Base-by-base conservation (phyloP, 2,888 invertebrate genomes). In the Syrista parreyssii region DNA sequence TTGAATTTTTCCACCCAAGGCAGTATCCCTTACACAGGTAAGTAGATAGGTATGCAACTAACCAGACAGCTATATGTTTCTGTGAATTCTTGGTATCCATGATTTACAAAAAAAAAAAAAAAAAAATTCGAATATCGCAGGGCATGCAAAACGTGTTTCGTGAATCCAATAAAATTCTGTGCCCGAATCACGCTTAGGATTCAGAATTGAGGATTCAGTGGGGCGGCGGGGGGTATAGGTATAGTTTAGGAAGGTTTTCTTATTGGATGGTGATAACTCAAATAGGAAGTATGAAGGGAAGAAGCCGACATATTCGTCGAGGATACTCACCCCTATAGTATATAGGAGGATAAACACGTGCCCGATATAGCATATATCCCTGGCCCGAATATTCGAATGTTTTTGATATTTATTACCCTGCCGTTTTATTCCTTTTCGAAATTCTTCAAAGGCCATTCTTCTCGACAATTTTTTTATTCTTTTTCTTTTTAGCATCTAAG, bases 211-310 rank as follows among this genome's bases (percentile, higher is more conserved):
- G 55, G 23, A 55, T 55, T 55, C 55, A 9, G 55, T 55, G 1
- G 55, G 9, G 6, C 6, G 23, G 23, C 2, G 55, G 55, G 15
- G 9, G 9, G 1, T 23, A 55, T 23, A 55, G 55, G 55, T 55
- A 23, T 55, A 55, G 55, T 23, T 55, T 55, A 23, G 55, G 55
- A 55, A 55, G 74, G 74, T n/a, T 32, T 74, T 74, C 74, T 74
- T 74, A 74, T 74, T 74, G 74, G 74, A 74, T 12, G 74, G 74
- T 35, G 36, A 74, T 35, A 74, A 74, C 33, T 74, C 74, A 74
- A 74, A 74, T 30, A 71, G 71, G 12, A 71, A 32, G 31, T 30
- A 15, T 9, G 11, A 55, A 55, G 55, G 55, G 55, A 55, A 55
- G 23, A 55, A 55, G 71, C 71, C 71, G 71, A 71, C 32, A 31